These are phyloP conservation scores for Sesia apiformis DNA, from an alignment of 2,888 invertebrate genomes.

Conservation along the genomic window DNA sequence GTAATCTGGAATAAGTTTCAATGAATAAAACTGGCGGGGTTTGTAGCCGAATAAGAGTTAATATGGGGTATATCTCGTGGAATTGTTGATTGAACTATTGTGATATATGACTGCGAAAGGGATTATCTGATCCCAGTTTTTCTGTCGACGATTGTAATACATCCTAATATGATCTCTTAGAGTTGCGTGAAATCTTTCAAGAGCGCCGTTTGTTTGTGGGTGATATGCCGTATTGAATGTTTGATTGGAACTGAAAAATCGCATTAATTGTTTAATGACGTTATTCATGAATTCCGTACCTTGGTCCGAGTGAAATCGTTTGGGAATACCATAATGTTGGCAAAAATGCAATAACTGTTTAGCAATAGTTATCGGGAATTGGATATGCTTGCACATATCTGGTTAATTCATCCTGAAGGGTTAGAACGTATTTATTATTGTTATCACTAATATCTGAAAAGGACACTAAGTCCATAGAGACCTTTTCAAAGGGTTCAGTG, in stretches of 20 bases:
- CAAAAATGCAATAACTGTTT: slow-evolving; percentile 20
- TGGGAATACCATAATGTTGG: slow-evolving; percentile 26
- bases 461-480: slow-evolving; percentile 26
- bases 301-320: slow-evolving; percentile 29
- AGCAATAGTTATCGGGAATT: slow-evolving; percentile 23
- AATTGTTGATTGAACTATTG: slow-evolving; percentile 22
- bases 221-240: slow-evolving; percentile 24
- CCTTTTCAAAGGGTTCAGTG: slow-evolving; percentile 24
- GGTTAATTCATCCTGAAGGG: slow-evolving; percentile 25
- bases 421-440: slow-evolving; percentile 21
- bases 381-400: slow-evolving; percentile 26
- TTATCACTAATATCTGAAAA: slow-evolving; percentile 23
- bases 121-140: slow-evolving; percentile 25
- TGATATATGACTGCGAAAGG: slow-evolving; percentile 27
- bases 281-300: slow-evolving; percentile 26
- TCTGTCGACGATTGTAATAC: slow-evolving; percentile 16
- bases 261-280: slow-evolving; percentile 22
- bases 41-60: slow-evolving; percentile 14
- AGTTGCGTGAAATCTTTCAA: slow-evolving; percentile 26
- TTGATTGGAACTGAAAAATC: slow-evolving; percentile 21
- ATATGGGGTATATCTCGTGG: slow-evolving; percentile 21
- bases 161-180: slow-evolving; percentile 23
- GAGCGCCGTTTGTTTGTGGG: slow-evolving; percentile 24
- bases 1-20: slow-evolving; percentile 16
- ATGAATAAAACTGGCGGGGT: slow-evolving; percentile 19